A percentile compares a stretch with the other conserved stretches of the same genome.
Conservation (phyloP, 35 echinoderm and acorn worm species). For the Anneissia japonica region DNA sequence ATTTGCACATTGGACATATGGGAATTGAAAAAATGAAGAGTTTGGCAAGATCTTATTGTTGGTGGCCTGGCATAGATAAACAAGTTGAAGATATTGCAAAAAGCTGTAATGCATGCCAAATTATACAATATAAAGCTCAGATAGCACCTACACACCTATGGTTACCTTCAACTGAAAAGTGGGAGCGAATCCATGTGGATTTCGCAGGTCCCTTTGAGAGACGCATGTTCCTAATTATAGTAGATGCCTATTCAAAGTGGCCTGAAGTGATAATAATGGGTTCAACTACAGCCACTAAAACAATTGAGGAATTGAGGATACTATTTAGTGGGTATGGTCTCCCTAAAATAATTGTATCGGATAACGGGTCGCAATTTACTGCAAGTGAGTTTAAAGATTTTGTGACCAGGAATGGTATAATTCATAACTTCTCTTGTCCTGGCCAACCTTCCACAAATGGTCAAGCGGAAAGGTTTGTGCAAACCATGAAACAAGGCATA, state of each 20-base stretch:
- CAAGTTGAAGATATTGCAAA: constrained; percentile 39
- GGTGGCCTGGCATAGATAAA: constrained; percentile 45
- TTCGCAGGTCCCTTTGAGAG: constrained; percentile 51
- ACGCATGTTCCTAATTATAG: constrained; percentile 28
- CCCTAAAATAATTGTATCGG: constrained; percentile 42
- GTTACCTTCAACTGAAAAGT: constrained; percentile 38
- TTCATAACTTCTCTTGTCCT: constrained; percentile 3
- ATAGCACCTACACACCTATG: constrained; percentile 35
- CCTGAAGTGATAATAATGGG: constrained; percentile 44
- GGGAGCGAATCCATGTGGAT: constrained; percentile 36
- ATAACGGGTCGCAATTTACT: constrained; percentile 54
- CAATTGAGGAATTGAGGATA: constrained; percentile 10
- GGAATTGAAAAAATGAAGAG: constrained; percentile 43
- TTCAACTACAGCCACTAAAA: constrained; percentile 8
- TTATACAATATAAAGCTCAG: constrained; percentile 31
- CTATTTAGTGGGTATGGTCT: constrained; percentile 32
- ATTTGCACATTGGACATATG: constrained; percentile 43
- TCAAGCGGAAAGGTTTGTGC: constrained; percentile 33
- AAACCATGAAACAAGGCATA: constrained; percentile 33
- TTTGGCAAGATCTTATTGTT: constrained; percentile 19
- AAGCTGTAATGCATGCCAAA: constrained; percentile 30
- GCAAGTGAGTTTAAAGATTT: constrained; percentile 31
- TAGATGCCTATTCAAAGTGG: constrained; percentile 36
- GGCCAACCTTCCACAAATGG: constrained; percentile 31
- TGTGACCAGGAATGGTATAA: constrained; percentile 22